phyloP scores from a whole-genome alignment of 2,888 invertebrate genomes.

The Cremastinae sp. region DNA sequence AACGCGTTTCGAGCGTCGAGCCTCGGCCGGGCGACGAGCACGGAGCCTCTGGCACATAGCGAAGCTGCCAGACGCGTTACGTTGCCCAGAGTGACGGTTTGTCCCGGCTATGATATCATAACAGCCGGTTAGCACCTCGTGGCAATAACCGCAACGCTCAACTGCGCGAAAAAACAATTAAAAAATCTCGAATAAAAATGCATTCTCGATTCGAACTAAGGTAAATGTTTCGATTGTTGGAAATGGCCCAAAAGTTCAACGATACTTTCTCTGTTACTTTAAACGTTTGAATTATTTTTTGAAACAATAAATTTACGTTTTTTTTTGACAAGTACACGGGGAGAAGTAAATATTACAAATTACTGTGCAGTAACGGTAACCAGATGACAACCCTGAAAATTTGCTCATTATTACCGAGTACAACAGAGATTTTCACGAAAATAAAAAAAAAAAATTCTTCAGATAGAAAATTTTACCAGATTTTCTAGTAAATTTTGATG shows the following conservation, averaged over 20 bases:
- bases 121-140: constrained; percentile 55
- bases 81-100: constrained; percentile 46
- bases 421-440: too few relatives aligned
- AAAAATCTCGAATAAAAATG: constrained; percentile 4
- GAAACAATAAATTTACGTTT: too few relatives aligned
- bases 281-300: too few relatives aligned
- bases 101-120: constrained; percentile 47
- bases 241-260: background rate
- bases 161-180: constrained; percentile 12
- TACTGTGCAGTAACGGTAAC: too few relatives aligned
- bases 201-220: background rate
- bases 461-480: too few relatives aligned
- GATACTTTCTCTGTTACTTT: too few relatives aligned
- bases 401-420: too few relatives aligned
- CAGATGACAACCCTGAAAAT: too few relatives aligned
- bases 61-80: constrained; percentile 50
- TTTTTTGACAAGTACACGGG: too few relatives aligned
- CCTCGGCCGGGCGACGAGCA: constrained; percentile 42
- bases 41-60: constrained; percentile 1
- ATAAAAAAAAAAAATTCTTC: too few relatives aligned
- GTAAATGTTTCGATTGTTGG: background rate
- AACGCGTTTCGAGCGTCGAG: constrained; percentile 30
- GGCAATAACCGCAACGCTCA: constrained; percentile 56
- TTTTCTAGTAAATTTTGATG: too few relatives aligned
- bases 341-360: too few relatives aligned